Evolutionary conservation across 1,140 invertebrate genomes (phyloP), one percentile per base, ranked within the genome.

Genomic region (Hycleus cichorii): DNA sequence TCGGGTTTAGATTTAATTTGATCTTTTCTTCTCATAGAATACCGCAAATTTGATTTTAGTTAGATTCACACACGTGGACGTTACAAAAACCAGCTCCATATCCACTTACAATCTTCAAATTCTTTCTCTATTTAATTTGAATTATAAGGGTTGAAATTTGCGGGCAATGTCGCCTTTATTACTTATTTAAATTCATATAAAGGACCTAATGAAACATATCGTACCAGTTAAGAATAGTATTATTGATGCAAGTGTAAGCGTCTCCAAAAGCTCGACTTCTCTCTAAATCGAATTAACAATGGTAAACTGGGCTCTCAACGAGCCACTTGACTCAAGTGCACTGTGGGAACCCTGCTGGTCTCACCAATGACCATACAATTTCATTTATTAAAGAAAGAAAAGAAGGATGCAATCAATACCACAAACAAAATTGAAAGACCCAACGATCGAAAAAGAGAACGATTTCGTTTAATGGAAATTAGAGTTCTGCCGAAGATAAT

Each of bases 1-100:
- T 32, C 32, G 32, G 63, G 66, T 58, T 18, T 65, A 54, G 64
- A 72, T 70, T 70, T 69, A 70, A 72, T 70, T 70, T 63, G 62
- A 64, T 67, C 63, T 66, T 62, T 9, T 24, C 39, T 42, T 6
- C 51, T 44, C 51, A 46, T 46, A 46, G 27, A 45, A 53, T 45
- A 42, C 46, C 51, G 42, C 32, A 32, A 32, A 32, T 32, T 32
- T 32, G 32, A 32, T 32, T 32, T 32, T 32, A 32, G 32, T 32
- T 32, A 32, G 32, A 1, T 32, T 32, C 32, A 32, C 32, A 32
- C 32, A 32, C 32, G 32, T 32, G 32, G 32, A 32, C 32, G 32
- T 32, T 32, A 7, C 18, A 32, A 32, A 32, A 32, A 32, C 32
- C 7, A 32, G 32, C 4, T 32, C 32, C 32, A 32, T 32, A 32